Conservation (phyloP, 64 coral and sea anemone genomes). For the Montipora efflorescens region DNA sequence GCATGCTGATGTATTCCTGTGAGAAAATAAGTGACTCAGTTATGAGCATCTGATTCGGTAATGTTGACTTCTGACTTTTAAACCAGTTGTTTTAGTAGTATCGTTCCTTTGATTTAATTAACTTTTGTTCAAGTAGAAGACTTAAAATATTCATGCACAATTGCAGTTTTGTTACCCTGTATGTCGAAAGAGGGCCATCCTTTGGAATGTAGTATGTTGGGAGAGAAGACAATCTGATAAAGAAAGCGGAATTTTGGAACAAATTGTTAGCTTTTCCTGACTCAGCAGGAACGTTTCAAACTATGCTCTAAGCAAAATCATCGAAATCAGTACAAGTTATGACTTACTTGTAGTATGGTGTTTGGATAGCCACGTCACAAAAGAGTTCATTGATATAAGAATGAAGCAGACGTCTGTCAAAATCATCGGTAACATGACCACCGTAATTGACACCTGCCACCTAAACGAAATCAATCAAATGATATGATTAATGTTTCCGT, state of each 20-base stretch:
- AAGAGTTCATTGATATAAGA: slow-evolving; percentile 98
- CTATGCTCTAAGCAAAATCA: too few species aligned
- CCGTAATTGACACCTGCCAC: slow-evolving; percentile 99
- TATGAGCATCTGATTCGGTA: too few species aligned
- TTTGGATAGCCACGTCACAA: slow-evolving; percentile 78
- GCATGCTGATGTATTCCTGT: slow-evolving; percentile 98
- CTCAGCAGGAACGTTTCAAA: too few species aligned
- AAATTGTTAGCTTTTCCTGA: too few species aligned
- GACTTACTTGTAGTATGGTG: slow-evolving; percentile 92
- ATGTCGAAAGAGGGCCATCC: slow-evolving; percentile 86
- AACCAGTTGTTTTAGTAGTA: too few species aligned
- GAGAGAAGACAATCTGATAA: slow-evolving; percentile 80
- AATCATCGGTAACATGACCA: slow-evolving; percentile 99
- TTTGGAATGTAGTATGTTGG: slow-evolving; percentile 98
- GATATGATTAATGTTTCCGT: background rate
- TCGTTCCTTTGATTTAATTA: too few species aligned
- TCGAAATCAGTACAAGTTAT: too few species aligned
- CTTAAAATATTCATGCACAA: background rate
- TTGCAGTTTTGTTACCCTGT: slow-evolving; percentile 73
- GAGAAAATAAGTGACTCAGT: background rate
- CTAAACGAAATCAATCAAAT: slow-evolving; percentile 20
- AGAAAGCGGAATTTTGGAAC: background rate
- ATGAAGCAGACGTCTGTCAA: slow-evolving; percentile 91
- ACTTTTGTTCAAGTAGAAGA: too few species aligned
- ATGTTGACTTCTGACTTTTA: too few species aligned